Percentiles rank a stretch among this genome's conserved stretches.
These are phyloP conservation scores for Paracyprichromis sp. DNA, from an alignment of 2,113 vertebrate genomes.

Conservation along the genomic window DNA sequence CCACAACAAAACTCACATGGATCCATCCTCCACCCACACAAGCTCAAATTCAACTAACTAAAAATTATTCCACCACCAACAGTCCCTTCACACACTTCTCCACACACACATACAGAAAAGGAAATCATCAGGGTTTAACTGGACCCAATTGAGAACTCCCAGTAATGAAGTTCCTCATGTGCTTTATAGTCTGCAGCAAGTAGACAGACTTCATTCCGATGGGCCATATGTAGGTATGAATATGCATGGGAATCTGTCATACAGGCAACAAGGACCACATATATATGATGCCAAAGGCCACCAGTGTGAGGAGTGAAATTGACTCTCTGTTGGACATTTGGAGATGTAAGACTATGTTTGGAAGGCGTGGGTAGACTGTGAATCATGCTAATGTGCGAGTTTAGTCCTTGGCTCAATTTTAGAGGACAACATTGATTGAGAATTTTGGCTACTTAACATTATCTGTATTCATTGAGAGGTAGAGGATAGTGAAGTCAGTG, in stretches of 20 bases:
- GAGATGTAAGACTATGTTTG: constrained; percentile 43
- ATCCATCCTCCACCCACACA: not conserved
- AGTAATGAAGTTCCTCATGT: constrained; percentile 57
- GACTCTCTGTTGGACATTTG: constrained; percentile 55
- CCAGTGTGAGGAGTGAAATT: constrained; percentile 59
- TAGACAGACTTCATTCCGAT: constrained; percentile 63
- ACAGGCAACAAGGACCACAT: constrained; percentile 58
- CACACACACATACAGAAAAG: not conserved
- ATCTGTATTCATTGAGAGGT: not conserved
- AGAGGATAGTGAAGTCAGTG: not conserved
- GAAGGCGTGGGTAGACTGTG: constrained; percentile 49
- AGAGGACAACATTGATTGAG: constrained; percentile 61
- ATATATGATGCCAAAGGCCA: constrained; percentile 70
- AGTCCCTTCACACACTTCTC: not conserved
- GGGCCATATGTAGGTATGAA: constrained; percentile 74
- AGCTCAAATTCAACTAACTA: not conserved
- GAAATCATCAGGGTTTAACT: constrained; percentile 36
- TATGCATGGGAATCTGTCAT: constrained; percentile 75
- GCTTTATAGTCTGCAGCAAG: constrained; percentile 37
- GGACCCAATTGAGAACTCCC: constrained; percentile 37
- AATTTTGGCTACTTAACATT: constrained; percentile 29
- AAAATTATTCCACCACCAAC: constrained; percentile 6
- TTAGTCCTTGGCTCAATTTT: constrained; percentile 55
- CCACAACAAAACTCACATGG: constrained; percentile 2
- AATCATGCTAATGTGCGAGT: constrained; percentile 43